Base-by-base conservation (phyloP, 2,888 invertebrate genomes). In the Temnothorax rugatulus region DNA sequence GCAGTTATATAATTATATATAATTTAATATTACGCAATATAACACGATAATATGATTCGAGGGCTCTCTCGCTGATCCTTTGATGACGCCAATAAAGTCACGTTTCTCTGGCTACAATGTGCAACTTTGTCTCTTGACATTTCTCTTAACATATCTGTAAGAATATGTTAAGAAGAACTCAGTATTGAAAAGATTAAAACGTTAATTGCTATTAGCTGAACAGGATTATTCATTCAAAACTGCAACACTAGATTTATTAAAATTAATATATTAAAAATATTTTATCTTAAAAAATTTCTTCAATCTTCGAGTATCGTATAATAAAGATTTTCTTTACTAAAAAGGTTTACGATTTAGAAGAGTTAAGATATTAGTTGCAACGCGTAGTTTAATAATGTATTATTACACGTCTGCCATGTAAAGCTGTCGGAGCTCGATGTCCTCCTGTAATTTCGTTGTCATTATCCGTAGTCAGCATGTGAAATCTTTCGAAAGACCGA, bases 401-500 rank as follows among this genome's bases (percentile, higher is more conserved):
- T 15, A 34, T 34, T 34, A 59, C 7, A n/a, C 4, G 38, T 21
- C 34, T 29, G 57, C 21, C 47, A 21, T 38, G 18, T 59, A 47
- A 59, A 54, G 8, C 34, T 21, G 34, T 59, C 57, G 18, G 57
- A 21, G 34, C 25, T 57, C 15, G 13, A 59, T 71, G 57, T 71
- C 34, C 7, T 71, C 47, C 8, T 0, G 44, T 25, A 68, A 77
- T 63, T 77, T 77, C 29, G 66, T 68, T 77, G 79, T 71, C 57
- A 71, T 71, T 79, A 44, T 47, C 44, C 47, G 18, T 41, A 79
- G 44, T 69, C 69, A 9, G 68, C 29, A 57, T 21, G 59, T 61
- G 13, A 81, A 61, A 81, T 81, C 71, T 61, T 71, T 71, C 59
- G 71, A 81, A 79, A 81, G 79, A 47, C 54, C 57, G 69, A 79